Evolutionary conservation across 2,797 vertebrate species (phyloP).

Genomic region (Eulemur mongoz): DNA sequence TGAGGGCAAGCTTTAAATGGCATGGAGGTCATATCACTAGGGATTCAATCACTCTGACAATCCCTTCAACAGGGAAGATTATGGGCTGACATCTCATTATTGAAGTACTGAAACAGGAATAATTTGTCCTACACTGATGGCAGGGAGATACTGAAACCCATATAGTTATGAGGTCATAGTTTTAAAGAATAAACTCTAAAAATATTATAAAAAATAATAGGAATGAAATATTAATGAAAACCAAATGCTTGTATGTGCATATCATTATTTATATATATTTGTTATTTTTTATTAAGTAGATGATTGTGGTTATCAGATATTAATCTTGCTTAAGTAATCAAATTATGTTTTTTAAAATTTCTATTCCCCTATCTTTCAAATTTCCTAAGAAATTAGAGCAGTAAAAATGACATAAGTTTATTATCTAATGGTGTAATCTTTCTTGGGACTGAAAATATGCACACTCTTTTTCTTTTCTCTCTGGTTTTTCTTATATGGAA

Average conservation of each 20-base stretch:
- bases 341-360: not conserved
- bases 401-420: not conserved
- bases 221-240: not conserved
- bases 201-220: not conserved
- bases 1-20: slow-evolving; percentile 60
- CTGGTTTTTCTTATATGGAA: not conserved
- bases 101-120: slow-evolving; percentile 69
- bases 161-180: not conserved
- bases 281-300: not conserved
- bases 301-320: not conserved
- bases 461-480: not conserved
- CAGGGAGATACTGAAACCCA: slow-evolving; percentile 54
- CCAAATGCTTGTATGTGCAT: not conserved
- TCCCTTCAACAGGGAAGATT: slow-evolving; percentile 67
- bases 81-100: slow-evolving; percentile 66
- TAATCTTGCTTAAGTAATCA: not conserved
- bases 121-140: slow-evolving; percentile 64
- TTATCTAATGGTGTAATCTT: not conserved
- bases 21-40: slow-evolving; percentile 40
- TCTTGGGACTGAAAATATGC: not conserved
- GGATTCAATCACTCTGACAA: slow-evolving; percentile 67
- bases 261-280: not conserved
- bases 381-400: not conserved
- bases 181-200: slow-evolving; percentile 16
- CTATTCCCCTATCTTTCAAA: not conserved